Evolutionary conservation across 1,140 invertebrate genomes (phyloP).

Genomic region (Stratiolaelaps scimitus): DNA sequence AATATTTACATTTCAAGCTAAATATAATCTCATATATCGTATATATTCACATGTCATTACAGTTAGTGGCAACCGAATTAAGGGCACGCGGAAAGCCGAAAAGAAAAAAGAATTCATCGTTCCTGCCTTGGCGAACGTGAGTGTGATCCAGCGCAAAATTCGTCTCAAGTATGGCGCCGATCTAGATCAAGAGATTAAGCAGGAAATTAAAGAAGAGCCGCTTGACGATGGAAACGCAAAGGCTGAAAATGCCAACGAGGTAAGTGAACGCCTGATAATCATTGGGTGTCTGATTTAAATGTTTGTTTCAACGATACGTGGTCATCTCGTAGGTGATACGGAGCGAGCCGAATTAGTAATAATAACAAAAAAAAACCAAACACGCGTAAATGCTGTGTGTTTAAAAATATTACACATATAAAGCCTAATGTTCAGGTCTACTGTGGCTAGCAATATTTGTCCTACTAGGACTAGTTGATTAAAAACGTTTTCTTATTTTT

Average conservation of each 20-base stretch:
- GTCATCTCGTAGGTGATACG: too few species aligned
- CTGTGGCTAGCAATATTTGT: too few species aligned
- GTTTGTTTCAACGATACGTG: too few species aligned
- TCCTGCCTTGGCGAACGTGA: conserved; percentile 42
- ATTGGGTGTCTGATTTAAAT: conserved; percentile 37
- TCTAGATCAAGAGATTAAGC: conserved; percentile 28
- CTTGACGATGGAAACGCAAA: conserved; percentile 31
- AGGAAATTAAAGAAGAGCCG: conserved; percentile 37
- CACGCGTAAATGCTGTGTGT: conserved; percentile 36
- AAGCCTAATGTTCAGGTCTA: too few species aligned
- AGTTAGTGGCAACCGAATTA: conserved; percentile 36
- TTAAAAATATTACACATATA: too few species aligned
- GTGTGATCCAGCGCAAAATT: conserved; percentile 35
- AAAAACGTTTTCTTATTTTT: too few species aligned
- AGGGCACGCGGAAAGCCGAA: conserved; percentile 34
- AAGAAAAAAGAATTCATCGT: conserved; percentile 42
- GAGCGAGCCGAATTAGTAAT: too few species aligned
- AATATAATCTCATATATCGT: background rate
- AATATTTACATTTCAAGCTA: background rate
- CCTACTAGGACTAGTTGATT: too few species aligned
- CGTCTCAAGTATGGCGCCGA: conserved; percentile 10
- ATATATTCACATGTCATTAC: background rate
- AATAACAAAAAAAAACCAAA: conserved; percentile 39
- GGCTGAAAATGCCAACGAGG: conserved; percentile 31
- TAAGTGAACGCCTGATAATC: too few species aligned